Evolutionary conservation across 2,797 vertebrate genomes (phyloP), one percentile per base, ranked within the genome.

Genomic region (Amphiprion clarkii): DNA sequence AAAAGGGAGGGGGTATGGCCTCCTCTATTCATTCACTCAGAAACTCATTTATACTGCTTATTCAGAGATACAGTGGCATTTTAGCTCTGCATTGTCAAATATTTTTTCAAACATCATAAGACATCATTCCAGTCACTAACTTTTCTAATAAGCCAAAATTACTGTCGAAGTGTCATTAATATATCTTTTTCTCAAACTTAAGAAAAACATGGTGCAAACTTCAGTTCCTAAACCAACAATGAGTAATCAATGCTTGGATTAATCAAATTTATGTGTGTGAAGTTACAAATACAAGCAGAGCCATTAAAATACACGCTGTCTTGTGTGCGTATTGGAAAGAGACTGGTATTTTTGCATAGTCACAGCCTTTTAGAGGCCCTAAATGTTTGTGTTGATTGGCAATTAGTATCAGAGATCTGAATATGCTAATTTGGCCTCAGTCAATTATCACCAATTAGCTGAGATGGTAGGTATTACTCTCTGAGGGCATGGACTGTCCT

Each of bases 361-460:
- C 62, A 40, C 61, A 86, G 86, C 80, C 88, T 85, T 80, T 90
- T 71, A 71, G 85, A 81, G 82, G 74, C 90, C 83, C 79, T 83
- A 90, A 94, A 83, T 93, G 92, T 92, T 93, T 94, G 92, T 92
- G 91, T 92, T 91, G 85, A 93, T 92, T 87, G 81, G 83, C 90
- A 85, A 92, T 95, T 94, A 93, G 88, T 87, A 91, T 94, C 89
- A 89, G 81, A 78, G 88, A 79, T 89, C 85, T 93, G 73, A 94
- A 94, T 94, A 94, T 94, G 93, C 91, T 94, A 95, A 95, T 94
- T 86, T 78, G 57, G 44, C 48, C 74, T 66, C 79, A 88, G 79
- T 82, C 88, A 93, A 89, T 95, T 94, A 94, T 93, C 85, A 89
- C 83, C 93, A 93, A 93, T 95, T 95, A 94, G 88, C 90, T 78